Evolutionary conservation across 2,113 vertebrate species (phyloP), one percentile per base, ranked within the genome.

Genomic region (Neomonachus schauinslandi): DNA sequence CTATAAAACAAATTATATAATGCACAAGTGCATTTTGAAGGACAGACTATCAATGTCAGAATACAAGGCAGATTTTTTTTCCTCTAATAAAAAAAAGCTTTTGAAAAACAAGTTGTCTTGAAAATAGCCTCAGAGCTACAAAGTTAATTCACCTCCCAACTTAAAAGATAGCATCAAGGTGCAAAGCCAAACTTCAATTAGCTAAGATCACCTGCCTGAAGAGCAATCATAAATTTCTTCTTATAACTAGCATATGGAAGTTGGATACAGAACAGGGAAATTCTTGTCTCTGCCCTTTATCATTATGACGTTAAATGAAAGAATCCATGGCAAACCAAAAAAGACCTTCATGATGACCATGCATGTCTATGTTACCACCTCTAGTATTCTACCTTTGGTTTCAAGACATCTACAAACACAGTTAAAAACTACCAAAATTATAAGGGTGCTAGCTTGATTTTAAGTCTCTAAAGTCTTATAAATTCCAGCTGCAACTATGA

Each of bases 61-160:
- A 85, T 31, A 84, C 26, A 88, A 84, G 49, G 22, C 16, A 93
- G 59, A 95, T 71, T 72, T 79, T 69, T 63, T 33, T 95, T 57
- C 36, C 33, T 4, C 36, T 22, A 74, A n/a, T 31, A 77, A 97
- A 93, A 95, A 96, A 42, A 89, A 36, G 2, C 2, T 71, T 65
- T 85, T 59, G 16, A 94, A 97, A 96, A 95, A 22, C 77, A 93
- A 92, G 28, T n/a, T 94, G 7, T 72, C 91, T 71, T 93, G 36
- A 96, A 93, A 74, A 91, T 3, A 91, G 42, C 61, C 55, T 71
- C 21, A 57, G 13, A 97, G n/a, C 5, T 46, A 95, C 24, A 95
- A 33, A 80, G 7, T 46, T 42, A 94, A 57, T 90, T 97, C 61
- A 79, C 33, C 1, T 65, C 19, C 14, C 26, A 80, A 67, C 49